phyloP scores from a whole-genome alignment of 2,888 invertebrate genomes.

The Alloscopus bannaensis region DNA sequence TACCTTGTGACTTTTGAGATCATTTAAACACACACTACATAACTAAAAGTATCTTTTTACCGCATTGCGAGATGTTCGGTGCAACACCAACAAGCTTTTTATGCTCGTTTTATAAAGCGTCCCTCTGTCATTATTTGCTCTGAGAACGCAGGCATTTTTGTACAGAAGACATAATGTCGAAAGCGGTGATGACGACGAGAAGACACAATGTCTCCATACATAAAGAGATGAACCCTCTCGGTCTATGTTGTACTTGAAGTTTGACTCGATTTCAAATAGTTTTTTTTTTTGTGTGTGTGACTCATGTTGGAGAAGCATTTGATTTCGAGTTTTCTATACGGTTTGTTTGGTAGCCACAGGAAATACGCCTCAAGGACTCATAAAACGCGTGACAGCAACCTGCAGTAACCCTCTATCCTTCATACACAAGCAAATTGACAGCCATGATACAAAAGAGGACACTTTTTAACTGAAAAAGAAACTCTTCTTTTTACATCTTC shows the following conservation, averaged over 20 bases:
- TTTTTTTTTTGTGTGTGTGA: too few species aligned
- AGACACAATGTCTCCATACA: neutral
- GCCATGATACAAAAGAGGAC: conserved; percentile 7
- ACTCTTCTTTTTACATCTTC: neutral
- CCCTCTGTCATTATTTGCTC: too few species aligned
- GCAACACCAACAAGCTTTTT: too few species aligned
- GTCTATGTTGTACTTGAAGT: neutral
- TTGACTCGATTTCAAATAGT: neutral
- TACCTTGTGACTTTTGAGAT: too few species aligned
- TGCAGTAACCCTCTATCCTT: conserved; percentile 29
- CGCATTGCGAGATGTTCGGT: too few species aligned
- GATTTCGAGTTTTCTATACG: too few species aligned
- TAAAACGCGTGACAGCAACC: conserved; percentile 50
- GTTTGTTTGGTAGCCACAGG: conserved; percentile 42
- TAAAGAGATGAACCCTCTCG: neutral
- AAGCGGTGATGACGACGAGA: neutral
- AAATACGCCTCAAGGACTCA: conserved; percentile 54
- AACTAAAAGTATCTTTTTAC: too few species aligned
- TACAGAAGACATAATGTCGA: neutral
- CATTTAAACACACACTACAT: too few species aligned
- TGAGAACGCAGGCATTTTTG: too few species aligned
- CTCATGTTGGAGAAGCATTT: too few species aligned
- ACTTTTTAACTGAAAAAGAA: conserved; percentile 8
- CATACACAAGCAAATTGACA: neutral
- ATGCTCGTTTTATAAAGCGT: too few species aligned